These are phyloP conservation scores for Atethmia centrago DNA, from an alignment of 2,888 invertebrate species.

Conservation along the genomic window DNA sequence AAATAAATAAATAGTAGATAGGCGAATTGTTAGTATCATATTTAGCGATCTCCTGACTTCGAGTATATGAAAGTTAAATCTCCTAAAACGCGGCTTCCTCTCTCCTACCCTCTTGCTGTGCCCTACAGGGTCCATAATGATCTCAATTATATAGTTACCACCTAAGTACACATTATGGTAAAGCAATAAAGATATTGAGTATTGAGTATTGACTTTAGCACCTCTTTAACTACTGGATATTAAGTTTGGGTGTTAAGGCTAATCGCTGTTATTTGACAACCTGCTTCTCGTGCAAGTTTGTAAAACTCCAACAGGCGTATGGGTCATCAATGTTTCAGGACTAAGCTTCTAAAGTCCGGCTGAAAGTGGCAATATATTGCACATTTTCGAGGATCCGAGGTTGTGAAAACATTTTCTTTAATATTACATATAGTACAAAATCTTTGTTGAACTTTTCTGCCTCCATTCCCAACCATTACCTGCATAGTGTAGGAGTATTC, in stretches of 20 bases:
- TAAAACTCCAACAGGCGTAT: constrained; percentile 21
- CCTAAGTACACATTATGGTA: too few relatives aligned
- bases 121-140: too few relatives aligned
- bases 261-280: constrained; percentile 24
- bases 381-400: constrained; percentile 48
- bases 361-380: constrained; percentile 52
- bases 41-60: too few relatives aligned
- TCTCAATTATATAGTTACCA: too few relatives aligned
- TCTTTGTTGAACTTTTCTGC: constrained; percentile 42
- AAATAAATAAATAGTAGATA: too few relatives aligned
- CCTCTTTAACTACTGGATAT: constrained; percentile 1
- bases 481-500: constrained; percentile 49
- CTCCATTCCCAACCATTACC: constrained; percentile 41
- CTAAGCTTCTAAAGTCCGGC: constrained; percentile 37
- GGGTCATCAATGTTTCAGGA: constrained; percentile 49
- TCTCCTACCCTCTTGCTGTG: too few relatives aligned
- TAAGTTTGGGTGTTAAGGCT: constrained; percentile 6
- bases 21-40: too few relatives aligned
- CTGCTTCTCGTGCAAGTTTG: constrained; percentile 12
- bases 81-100: too few relatives aligned
- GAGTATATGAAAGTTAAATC: too few relatives aligned
- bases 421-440: constrained; percentile 55
- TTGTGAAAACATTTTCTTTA: constrained; percentile 47
- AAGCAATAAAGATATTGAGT: too few relatives aligned
- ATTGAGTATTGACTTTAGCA: too few relatives aligned